These are phyloP conservation scores for Synanthedon tipuliformis DNA, from an alignment of 2,888 invertebrate genomes.

Conservation along the genomic window DNA sequence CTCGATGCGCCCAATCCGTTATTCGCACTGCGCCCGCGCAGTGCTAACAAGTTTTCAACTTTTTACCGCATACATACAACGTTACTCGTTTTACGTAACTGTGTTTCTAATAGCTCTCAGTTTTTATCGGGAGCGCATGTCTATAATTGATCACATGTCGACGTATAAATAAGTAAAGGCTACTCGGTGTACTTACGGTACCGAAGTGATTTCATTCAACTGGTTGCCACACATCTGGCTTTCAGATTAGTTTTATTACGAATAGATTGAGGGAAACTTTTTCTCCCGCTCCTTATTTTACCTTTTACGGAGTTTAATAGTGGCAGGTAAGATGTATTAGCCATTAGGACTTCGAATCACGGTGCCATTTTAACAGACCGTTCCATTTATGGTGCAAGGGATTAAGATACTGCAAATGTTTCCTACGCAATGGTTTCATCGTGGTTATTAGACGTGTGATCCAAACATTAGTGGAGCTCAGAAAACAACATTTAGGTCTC, in stretches of 20 bases:
- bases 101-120: conserved; percentile 55
- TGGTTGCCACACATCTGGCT: not conserved
- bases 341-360: too few relatives aligned
- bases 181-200: conserved; percentile 6
- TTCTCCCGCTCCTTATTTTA: not conserved
- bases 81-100: conserved; percentile 61
- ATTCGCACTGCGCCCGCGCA: conserved; percentile 14
- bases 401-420: too few relatives aligned
- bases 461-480: too few relatives aligned
- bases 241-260: not conserved
- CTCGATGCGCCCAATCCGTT: conserved; percentile 23
- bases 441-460: too few relatives aligned
- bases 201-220: not conserved
- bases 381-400: too few relatives aligned
- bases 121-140: conserved; percentile 52
- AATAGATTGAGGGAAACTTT: not conserved
- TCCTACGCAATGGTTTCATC: too few relatives aligned
- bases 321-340: too few relatives aligned
- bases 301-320: not conserved
- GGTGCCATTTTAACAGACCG: too few relatives aligned
- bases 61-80: conserved; percentile 39
- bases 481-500: too few relatives aligned
- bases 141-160: conserved; percentile 51
- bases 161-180: conserved; percentile 17
- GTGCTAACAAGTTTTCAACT: conserved; percentile 28